A percentile compares a stretch with the other conserved stretches of the same genome.
Evolutionary conservation across 2,888 invertebrate species (phyloP).

Genomic region (Lithophane leautieri): DNA sequence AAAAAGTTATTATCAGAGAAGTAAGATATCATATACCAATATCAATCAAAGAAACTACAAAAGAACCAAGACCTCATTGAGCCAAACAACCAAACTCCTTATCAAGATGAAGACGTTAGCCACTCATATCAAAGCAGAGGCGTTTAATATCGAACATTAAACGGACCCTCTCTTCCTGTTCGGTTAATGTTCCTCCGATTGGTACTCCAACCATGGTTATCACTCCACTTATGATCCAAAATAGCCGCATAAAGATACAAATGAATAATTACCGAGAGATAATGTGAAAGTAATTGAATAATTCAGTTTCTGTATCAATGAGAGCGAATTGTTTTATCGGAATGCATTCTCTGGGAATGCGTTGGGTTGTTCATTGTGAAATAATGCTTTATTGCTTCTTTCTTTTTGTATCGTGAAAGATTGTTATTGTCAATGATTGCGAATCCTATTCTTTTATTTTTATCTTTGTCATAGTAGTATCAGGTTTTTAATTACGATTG

Average conservation of each 20-base stretch:
- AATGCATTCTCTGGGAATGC: constrained; percentile 58
- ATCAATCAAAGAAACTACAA: constrained; percentile 27
- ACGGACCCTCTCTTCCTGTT: constrained; percentile 67
- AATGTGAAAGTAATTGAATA: constrained; percentile 67
- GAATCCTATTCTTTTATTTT: constrained; percentile 20
- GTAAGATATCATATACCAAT: constrained; percentile 3
- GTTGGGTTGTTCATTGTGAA: constrained; percentile 52
- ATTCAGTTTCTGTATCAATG: constrained; percentile 62
- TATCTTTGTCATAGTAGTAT: neutral
- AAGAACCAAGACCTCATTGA: constrained; percentile 24
- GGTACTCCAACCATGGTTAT: constrained; percentile 78
- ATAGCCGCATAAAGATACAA: constrained; percentile 79
- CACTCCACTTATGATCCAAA: constrained; percentile 82
- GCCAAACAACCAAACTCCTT: constrained; percentile 41
- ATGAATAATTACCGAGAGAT: constrained; percentile 75
- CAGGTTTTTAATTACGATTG: constrained; percentile 2
- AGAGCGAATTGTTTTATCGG: constrained; percentile 63
- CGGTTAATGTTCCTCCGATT: constrained; percentile 78
- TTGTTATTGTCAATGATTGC: constrained; percentile 31
- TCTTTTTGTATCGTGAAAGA: constrained; percentile 37
- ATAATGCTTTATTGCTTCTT: constrained; percentile 25
- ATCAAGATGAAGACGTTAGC: constrained; percentile 61
- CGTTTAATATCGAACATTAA: constrained; percentile 68
- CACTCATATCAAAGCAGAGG: constrained; percentile 61
- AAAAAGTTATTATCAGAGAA: neutral